Base-by-base conservation (phyloP, 2,797 vertebrate species). In the Phyllotis vaccarum region DNA sequence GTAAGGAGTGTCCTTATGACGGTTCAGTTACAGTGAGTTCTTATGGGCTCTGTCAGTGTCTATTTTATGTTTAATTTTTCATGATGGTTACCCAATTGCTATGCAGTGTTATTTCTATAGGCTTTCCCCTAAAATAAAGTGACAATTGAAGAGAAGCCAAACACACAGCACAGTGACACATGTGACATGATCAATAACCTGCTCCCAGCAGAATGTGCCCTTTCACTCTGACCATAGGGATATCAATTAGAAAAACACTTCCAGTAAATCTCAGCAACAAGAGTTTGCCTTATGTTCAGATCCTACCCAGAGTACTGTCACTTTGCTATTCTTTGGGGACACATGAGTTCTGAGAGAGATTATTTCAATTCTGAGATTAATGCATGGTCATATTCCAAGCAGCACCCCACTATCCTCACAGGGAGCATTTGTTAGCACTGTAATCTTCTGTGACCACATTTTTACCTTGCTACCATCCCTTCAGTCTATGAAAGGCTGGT, bases 211-310 rank as follows among this genome's bases (percentile, higher is more conserved):
- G 9, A 6, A 46, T 29, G 40, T 7, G n/a, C 2, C 85, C 49
- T 90, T 13, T 62, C 34, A 75, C 27, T 92, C 27, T 62, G 37
- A 66, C 3, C 5, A n/a, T 1, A 22, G 17, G 21, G 27, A 6
- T 76, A 86, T 86, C 31, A 93, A 78, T 89, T 76, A 86, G 11
- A 78, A 37, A 49, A 91, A 24, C 6, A 80, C 60, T 86, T 89
- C 24, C 24, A 72, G 2, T 83, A 62, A 79, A 56, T 86, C 27
- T 46, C 19, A 64, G 49, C 93, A n/a, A 64, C 43, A 89, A 89
- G 34, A 81, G 22, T 49, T 78, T 94, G 43, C 40, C 31, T 90
- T 40, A 14, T 40, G n/a, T 43, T 31, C 12, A 29, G 21, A 83
- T 14, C 60, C 82, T 46, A 54, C 40, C 94, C 87, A 83, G 31